Evolutionary conservation across 2,113 vertebrate genomes (phyloP), one percentile per base, ranked within the genome.

Genomic region (Climacteris rufus): DNA sequence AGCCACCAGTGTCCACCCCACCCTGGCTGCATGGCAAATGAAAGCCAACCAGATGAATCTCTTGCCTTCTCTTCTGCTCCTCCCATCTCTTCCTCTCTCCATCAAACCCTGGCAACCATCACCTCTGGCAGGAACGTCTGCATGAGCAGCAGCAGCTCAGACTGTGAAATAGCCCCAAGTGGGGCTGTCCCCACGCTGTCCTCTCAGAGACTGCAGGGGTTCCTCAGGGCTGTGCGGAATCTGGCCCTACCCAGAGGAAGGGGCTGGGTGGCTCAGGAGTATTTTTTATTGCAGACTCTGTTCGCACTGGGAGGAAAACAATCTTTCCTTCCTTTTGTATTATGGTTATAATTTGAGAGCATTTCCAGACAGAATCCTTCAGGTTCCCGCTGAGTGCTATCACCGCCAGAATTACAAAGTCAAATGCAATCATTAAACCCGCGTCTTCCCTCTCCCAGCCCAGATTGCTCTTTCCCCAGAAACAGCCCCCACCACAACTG

Each of bases 361-460:
- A 80, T 96, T 97, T 96, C 86, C 88, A 95, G 95, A 83, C 88
- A 94, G 94, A 96, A 96, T 61, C 81, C 94, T 96, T 72, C 90
- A 89, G 79, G 84, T 93, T 93, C 96, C 96, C 0, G 86, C 94
- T 95, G 95, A 95, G 96, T 25, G 68, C 89, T 83, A 93, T 94
- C 79, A 87, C 91, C 1, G 28, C 94, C 94, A 93, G 94, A 95
- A 97, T 97, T 96, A 95, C 95, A 96, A 97, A 97, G 94, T 95
- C 96, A 97, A 97, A 97, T 96, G 97, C 94, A 97, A 97, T 97
- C 94, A 96, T 96, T 97, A 95, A 95, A 95, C 80, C 57, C 4
- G 8, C 57, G 68, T 85, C 90, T 89, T 94, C 64, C 75, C 78
- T 91, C 80, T 92, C 90, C 68, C 45, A 60, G 93, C 68, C 79